Evolutionary conservation across 2,113 vertebrate species (phyloP), one percentile per base, ranked within the genome.

Genomic region (Xyliphius kryptos): DNA sequence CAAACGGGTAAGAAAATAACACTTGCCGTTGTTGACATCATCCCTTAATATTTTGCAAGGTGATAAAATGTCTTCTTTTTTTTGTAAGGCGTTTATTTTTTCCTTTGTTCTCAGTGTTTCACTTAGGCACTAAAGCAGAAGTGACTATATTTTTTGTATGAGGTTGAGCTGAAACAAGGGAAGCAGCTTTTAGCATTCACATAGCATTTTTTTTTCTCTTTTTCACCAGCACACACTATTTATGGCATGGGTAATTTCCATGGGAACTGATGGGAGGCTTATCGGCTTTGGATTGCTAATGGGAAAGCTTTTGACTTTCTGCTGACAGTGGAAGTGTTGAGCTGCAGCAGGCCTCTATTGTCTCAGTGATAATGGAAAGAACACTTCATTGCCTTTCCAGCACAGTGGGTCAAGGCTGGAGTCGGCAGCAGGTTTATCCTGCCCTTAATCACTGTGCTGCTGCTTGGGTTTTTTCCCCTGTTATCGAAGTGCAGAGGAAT

Each of bases 201-300:
- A 44, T 16, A 21, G n/a, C n/a, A 15, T 21, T 66, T 57, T 46
- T 8, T 36, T 70, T 61, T 65, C 43, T 64, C 26, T 52, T 52
- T 53, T 11, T n/a, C 6, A 16, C 54, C 20, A 44, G 16, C 41
- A 22, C 47, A 15, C 49, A 32, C 61, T 77, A 78, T 82, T 82
- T 77, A 77, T 77, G 70, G 67, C 54, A 58, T 69, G 63, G 72
- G 67, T 79, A 56, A 79, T 80, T 79, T 77, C 71, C 73, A 66
- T 76, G 59, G 57, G 67, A 72, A 76, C 52, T 57, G 54, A 59
- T 55, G 51, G 71, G 71, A 80, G 70, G 75, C 76, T 78, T 70
- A 76, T 76, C 74, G 76, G 65, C 68, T 66, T 44, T 58, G 41
- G 66, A 63, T 66, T 77, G 57, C 76, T 75, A 73, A 47, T 61